A percentile compares a stretch with the other conserved stretches of the same genome.
These are phyloP conservation scores for Caenorhabditis tropicalis DNA, from an alignment of 1,140 invertebrate species.

Conservation along the genomic window DNA sequence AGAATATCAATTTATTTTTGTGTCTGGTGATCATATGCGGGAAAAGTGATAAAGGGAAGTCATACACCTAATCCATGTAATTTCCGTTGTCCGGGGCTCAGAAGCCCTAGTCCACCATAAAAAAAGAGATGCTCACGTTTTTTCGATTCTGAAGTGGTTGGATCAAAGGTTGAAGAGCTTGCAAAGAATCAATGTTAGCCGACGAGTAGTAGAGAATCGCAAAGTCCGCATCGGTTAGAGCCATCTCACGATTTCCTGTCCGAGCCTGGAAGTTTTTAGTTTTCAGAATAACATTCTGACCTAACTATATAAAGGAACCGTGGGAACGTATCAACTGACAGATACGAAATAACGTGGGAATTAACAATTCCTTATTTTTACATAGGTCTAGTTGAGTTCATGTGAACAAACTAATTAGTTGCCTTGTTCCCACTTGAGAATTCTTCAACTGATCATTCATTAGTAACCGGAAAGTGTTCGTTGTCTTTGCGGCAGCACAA, in stretches of 20 bases:
- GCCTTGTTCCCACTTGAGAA: neutral
- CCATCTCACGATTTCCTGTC: constrained; percentile 48
- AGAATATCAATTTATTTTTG: neutral
- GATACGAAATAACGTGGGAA: no score
- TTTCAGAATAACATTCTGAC: neutral
- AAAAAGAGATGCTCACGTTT: constrained; percentile 33
- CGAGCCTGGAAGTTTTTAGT: neutral
- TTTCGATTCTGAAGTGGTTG: constrained; percentile 30
- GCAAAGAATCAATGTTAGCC: neutral
- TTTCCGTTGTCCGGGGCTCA: neutral
- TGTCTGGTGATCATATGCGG: neutral
- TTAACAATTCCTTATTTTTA: no score
- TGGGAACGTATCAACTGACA: no score
- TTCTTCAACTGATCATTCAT: constrained; percentile 24
- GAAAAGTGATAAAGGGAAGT: neutral
- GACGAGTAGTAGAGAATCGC: constrained; percentile 47
- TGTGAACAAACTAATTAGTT: neutral
- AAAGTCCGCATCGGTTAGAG: constrained; percentile 30
- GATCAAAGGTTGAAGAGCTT: neutral
- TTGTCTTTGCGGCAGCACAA: constrained; percentile 25
- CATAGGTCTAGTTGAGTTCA: no score
- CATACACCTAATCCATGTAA: constrained; percentile 15
- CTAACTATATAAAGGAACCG: no score
- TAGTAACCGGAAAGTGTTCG: constrained; percentile 33
- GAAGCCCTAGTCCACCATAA: neutral